Evolutionary conservation across 1,140 invertebrate genomes (phyloP).

Genomic region (Diprion similis): DNA sequence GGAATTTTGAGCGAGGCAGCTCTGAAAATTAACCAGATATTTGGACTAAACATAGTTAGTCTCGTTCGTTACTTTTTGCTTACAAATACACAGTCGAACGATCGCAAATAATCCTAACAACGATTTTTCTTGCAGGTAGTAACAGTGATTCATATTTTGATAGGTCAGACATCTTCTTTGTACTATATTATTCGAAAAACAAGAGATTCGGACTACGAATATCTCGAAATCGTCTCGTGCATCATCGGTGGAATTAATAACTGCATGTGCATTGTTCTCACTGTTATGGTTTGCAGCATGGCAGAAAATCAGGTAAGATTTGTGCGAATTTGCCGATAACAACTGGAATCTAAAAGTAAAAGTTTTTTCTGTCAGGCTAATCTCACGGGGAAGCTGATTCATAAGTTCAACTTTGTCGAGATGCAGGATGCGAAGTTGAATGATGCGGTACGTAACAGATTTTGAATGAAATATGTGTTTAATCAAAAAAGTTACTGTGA

Average conservation of each 20-base stretch:
- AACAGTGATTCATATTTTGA: not conserved
- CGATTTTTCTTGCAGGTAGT: no score
- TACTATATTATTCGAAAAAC: not conserved
- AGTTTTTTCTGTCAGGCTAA: not conserved
- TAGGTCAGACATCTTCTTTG: not conserved
- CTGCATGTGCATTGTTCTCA: not conserved
- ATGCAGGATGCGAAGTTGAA: not conserved
- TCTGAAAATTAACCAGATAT: no score
- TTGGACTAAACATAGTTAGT: no score
- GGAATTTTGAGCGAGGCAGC: no score
- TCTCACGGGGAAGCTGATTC: constrained; percentile 3
- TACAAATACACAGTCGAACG: no score
- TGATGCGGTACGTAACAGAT: not conserved
- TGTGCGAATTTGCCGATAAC: not conserved
- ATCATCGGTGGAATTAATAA: not conserved
- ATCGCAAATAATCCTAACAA: no score
- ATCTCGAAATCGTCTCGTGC: not conserved
- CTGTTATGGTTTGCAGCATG: not conserved
- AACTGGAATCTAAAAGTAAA: no score
- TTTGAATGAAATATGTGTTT: no score
- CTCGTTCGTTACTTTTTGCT: no score
- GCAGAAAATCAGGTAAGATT: not conserved
- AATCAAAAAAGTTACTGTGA: not conserved
- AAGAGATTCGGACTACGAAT: not conserved
- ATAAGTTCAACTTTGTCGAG: not conserved